Conservation (phyloP, 2,888 invertebrate genomes). For the Dendrolimus houi region DNA sequence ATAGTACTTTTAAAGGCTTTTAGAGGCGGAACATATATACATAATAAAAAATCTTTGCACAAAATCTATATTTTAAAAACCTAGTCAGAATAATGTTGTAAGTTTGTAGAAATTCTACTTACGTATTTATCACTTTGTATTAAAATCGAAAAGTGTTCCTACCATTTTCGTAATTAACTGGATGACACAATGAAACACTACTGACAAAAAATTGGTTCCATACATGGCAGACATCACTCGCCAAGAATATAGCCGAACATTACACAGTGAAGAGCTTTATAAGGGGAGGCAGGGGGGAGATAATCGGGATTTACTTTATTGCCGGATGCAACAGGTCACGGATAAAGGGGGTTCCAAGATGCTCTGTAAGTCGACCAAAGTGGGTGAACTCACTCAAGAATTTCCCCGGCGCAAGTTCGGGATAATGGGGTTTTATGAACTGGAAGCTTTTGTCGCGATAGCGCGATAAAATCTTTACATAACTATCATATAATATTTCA, state of each 20-base stretch:
- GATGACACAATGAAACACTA: no score
- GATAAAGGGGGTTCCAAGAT: constrained; percentile 26
- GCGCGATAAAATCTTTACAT: constrained; percentile 15
- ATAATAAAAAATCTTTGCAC: no score
- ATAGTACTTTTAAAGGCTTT: no score
- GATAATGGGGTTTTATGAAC: constrained; percentile 24
- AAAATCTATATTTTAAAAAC: no score
- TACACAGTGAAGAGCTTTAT: not conserved
- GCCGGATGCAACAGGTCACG: constrained; percentile 69
- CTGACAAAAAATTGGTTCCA: not conserved
- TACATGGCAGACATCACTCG: not conserved
- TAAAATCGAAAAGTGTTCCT: no score
- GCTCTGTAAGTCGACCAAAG: constrained; percentile 27
- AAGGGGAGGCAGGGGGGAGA: constrained; percentile 25
- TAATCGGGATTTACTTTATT: constrained; percentile 60
- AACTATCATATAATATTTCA: constrained; percentile 5
- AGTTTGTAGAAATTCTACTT: no score
- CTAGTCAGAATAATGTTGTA: no score
- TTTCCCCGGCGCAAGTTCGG: constrained; percentile 27
- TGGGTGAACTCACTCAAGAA: constrained; percentile 26
- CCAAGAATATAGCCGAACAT: not conserved
- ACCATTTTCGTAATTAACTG: no score
- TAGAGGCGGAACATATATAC: no score
- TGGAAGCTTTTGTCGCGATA: constrained; percentile 15
- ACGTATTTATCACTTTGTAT: no score